Conservation (phyloP, 2,113 vertebrate genomes). For the Bubo blakistoni region DNA sequence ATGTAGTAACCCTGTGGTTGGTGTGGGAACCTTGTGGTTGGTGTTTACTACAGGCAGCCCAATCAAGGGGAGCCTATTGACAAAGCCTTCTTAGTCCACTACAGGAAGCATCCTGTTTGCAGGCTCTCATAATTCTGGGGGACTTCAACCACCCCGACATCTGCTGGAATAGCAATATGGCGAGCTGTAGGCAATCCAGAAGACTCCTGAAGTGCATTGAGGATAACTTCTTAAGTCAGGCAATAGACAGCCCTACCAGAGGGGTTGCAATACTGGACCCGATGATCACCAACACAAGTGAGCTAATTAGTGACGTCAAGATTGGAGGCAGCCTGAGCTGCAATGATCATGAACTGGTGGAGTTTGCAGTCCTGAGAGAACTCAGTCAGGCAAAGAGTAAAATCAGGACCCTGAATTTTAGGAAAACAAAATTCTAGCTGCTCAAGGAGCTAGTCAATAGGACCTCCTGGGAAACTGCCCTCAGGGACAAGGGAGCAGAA, state of each 20-base stretch:
- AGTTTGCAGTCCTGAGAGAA: not conserved
- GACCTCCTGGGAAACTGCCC: not conserved
- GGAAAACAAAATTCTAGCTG: not conserved
- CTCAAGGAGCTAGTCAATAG: not conserved
- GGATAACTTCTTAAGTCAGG: not conserved
- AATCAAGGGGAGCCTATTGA: not conserved
- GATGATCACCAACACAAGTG: not conserved
- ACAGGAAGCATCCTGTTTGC: accelerated
- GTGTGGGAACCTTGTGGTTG: not conserved
- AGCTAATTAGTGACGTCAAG: accelerated
- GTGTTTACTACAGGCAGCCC: not conserved
- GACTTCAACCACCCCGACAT: not conserved
- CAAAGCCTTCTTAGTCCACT: not conserved
- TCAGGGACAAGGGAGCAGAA: not conserved
- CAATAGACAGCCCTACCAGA: not conserved
- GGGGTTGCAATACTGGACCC: no score
- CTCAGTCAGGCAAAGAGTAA: not conserved
- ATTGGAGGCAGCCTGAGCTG: not conserved
- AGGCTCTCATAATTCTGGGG: not conserved
- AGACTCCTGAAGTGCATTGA: not conserved
- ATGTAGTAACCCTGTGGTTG: not conserved
- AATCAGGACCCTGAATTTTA: not conserved
- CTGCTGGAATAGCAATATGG: not conserved
- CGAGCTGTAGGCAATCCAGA: not conserved
- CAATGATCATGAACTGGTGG: not conserved